Base-by-base conservation (phyloP, 2,888 invertebrate species). In the Apodemia mormo region DNA sequence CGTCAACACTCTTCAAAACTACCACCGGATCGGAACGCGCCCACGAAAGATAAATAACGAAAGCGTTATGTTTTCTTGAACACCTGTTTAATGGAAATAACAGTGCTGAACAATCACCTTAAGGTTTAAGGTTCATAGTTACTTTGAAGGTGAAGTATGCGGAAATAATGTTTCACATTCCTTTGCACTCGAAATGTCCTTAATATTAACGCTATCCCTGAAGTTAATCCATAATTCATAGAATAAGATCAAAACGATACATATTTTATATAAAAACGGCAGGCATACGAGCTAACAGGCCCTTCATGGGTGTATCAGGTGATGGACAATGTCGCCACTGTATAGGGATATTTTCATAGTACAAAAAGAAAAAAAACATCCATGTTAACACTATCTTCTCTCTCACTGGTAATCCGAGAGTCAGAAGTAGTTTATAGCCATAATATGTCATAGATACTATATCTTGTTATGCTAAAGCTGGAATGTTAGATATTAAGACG, bases 51-150 rank as follows among this genome's bases (percentile, higher is more conserved):
- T n/a, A n/a, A n/a, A n/a, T 92, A 91, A 90, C 87, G 91, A 49
- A 87, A 86, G 79, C 87, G 81, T 82, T 85, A 85, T 84, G 85
- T 89, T 89, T 87, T 89, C 87, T 65, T 43, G n/a, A 49, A 49
- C 6, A 49, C 6, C 14, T 4, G 49, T 49, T 49, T 49, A 12
- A 12, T 49, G 45, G 2, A 49, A 49, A 49, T 12, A 1, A 12
- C 3, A 5, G 49, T 49, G 49, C 49, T 49, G 49, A n/a, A 49
- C 49, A 49, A 49, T 45, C 45, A 14, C 14, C 14, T 40, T 40
- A n/a, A 40, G 9, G 40, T 7, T 49, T 49, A 49, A 49, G 49
- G 49, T 49, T 49, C 14, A 49, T 49, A 49, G 49, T n/a, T 49
- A 14, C 49, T 49, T 49, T 14, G 14, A 49, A 49, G 49, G 14